These are phyloP conservation scores for Drosophila bunnanda DNA, from an alignment of 2,888 invertebrate genomes.

Conservation along the genomic window DNA sequence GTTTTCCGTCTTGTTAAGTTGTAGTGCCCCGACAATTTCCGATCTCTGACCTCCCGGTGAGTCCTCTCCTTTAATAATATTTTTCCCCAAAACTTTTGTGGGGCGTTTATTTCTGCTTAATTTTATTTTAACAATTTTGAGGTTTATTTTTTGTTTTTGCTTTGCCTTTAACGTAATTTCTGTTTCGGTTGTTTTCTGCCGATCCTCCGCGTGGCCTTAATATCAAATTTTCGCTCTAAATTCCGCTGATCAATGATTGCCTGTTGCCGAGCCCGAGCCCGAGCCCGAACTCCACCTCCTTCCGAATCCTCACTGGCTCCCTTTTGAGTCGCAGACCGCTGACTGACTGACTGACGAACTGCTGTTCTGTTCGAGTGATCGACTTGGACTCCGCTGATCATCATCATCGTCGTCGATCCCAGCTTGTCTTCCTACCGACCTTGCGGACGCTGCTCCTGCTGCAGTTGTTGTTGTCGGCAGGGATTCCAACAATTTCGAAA, in stretches of 20 bases:
- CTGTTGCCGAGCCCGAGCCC: slow-evolving; percentile 62
- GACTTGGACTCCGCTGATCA: slow-evolving; percentile 54
- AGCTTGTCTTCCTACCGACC: slow-evolving; percentile 78
- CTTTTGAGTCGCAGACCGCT: slow-evolving; percentile 52
- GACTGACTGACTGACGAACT: slow-evolving; percentile 82
- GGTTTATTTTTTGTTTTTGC: slow-evolving; percentile 31
- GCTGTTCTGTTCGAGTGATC: slow-evolving; percentile 57
- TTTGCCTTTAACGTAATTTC: slow-evolving; percentile 60
- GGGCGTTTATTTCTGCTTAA: slow-evolving; percentile 81
- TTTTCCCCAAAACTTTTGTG: slow-evolving; percentile 31
- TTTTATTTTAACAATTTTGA: slow-evolving; percentile 71
- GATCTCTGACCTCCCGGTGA: background rate
- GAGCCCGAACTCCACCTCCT: slow-evolving; percentile 8
- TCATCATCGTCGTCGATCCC: slow-evolving; percentile 41
- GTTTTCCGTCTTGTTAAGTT: too few species aligned
- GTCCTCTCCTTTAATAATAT: background rate
- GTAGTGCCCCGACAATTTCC: slow-evolving; percentile 4
- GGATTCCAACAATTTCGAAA: slow-evolving; percentile 83
- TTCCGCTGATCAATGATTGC: slow-evolving; percentile 82
- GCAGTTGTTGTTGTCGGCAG: slow-evolving; percentile 70
- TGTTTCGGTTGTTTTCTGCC: slow-evolving; percentile 35
- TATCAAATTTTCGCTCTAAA: slow-evolving; percentile 81
- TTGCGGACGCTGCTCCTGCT: slow-evolving; percentile 58
- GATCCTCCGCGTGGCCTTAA: slow-evolving; percentile 66
- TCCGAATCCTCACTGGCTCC: slow-evolving; percentile 4